phyloP scores from a whole-genome alignment of 2,888 invertebrate species.

The Macrophya annulata region DNA sequence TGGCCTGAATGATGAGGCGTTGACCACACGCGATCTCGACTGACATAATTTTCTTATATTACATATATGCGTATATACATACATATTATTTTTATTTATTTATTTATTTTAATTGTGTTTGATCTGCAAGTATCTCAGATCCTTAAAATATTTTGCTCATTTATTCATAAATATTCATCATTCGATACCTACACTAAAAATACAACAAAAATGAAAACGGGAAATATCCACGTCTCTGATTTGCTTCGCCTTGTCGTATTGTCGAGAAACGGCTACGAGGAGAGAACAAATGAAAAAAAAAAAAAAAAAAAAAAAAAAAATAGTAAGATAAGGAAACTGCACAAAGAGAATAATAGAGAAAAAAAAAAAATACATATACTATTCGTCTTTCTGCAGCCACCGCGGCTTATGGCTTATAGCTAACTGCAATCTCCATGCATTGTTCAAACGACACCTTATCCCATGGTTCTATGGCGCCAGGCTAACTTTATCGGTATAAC shows the following conservation, averaged over 20 bases:
- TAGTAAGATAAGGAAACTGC: constrained; percentile 38
- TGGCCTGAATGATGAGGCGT: constrained; percentile 29
- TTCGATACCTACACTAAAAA: no score
- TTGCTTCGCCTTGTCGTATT: not conserved
- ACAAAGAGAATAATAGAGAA: constrained; percentile 52
- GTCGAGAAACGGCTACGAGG: not conserved
- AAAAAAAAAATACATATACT: constrained; percentile 45
- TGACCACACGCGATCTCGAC: constrained; percentile 1
- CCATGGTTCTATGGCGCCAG: constrained; percentile 41
- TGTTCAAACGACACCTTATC: constrained; percentile 48
- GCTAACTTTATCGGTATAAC: constrained; percentile 40
- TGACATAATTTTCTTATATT: constrained; percentile 21
- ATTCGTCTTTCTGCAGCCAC: not conserved
- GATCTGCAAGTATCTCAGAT: no score
- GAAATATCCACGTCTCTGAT: not conserved
- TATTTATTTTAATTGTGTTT: not conserved
- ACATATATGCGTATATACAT: not conserved
- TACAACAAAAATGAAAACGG: no score
- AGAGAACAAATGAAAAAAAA: constrained; percentile 56
- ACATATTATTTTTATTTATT: not conserved
- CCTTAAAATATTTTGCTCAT: no score
- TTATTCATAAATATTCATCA: not conserved
- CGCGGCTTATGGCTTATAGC: not conserved
- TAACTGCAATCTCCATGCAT: constrained; percentile 46
- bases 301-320: constrained; percentile 28